Conservation (phyloP, 2,797 vertebrate genomes). For the Buceros bicornis region DNA sequence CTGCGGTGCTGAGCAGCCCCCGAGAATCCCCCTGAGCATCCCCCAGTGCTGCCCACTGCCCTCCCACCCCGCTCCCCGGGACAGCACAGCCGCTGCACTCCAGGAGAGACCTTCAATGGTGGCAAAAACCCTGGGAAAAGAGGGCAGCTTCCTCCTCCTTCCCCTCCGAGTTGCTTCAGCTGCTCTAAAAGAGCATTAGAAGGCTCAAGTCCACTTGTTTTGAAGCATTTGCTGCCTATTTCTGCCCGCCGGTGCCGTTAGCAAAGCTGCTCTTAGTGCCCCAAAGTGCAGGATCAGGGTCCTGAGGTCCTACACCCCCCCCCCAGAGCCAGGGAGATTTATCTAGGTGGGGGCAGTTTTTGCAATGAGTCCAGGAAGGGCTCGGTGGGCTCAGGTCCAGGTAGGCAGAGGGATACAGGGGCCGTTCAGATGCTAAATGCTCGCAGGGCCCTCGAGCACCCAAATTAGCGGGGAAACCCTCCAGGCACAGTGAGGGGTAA, state of each 20-base stretch:
- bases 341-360: not conserved
- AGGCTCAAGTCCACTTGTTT: not conserved
- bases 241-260: rapidly evolving
- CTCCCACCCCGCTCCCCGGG: not conserved
- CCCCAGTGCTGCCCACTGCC: rapidly evolving
- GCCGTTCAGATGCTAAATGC: not conserved
- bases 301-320: rapidly evolving
- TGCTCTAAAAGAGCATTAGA: not conserved
- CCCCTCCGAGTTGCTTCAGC: not conserved
- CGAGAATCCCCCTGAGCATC: not conserved
- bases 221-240: not conserved
- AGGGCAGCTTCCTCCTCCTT: not conserved
- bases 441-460: not conserved
- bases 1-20: not conserved
- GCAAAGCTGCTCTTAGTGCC: not conserved
- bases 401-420: not conserved
- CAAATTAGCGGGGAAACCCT: not conserved
- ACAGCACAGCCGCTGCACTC: rapidly evolving
- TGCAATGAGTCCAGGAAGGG: not conserved
- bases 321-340: no score
- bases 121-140: no score
- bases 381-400: not conserved
- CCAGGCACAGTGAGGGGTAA: rapidly evolving
- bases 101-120: rapidly evolving
- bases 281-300: not conserved